Evolutionary conservation across 64 coral and sea anemone genomes (phyloP).

Genomic region (Dendronephthya gigantea): DNA sequence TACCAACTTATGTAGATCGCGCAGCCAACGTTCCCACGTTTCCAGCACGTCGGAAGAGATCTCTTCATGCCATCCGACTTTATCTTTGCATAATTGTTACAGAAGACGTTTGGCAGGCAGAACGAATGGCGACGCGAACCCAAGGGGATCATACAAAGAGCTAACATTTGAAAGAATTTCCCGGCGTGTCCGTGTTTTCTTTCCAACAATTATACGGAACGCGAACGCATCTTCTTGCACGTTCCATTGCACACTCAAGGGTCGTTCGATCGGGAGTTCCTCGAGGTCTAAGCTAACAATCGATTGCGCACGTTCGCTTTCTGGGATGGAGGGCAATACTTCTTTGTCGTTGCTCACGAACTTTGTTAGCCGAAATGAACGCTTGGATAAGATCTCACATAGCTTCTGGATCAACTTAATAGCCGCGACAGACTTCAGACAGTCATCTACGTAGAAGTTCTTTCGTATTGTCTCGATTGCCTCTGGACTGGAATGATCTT

Average conservation of each 20-base stretch:
- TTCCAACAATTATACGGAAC: neutral
- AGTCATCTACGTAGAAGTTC: slow-evolving; percentile 13
- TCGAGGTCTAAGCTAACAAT: neutral
- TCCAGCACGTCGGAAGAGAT: no score
- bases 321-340: neutral
- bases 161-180: no score
- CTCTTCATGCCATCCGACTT: no score
- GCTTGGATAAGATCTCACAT: neutral
- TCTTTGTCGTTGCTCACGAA: neutral
- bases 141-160: no score
- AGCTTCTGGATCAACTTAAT: neutral
- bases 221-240: neutral
- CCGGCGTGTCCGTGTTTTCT: no score
- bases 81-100: no score
- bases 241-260: neutral
- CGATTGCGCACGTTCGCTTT: neutral
- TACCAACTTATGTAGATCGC: no score
- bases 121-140: no score
- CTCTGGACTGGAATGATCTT: neutral
- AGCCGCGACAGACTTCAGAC: neutral
- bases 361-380: neutral
- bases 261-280: neutral
- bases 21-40: no score
- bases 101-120: no score
- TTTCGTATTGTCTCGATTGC: neutral